phyloP scores from a whole-genome alignment of 2,113 vertebrate species.

The Ahaetulla prasina region DNA sequence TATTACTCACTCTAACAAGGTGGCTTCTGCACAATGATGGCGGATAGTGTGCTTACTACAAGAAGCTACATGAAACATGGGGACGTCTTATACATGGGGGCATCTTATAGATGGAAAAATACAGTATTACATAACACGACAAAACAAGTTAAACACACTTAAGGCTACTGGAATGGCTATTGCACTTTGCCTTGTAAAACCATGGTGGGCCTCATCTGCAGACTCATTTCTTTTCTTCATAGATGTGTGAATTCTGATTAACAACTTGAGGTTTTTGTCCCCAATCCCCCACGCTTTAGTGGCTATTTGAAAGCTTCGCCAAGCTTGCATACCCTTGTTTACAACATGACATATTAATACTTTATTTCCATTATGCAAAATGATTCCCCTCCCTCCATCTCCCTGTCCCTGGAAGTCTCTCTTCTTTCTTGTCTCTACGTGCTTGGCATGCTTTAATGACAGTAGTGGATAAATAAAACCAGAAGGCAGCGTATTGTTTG shows the following conservation, averaged over 20 bases:
- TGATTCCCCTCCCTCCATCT: neutral
- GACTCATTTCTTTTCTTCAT: neutral
- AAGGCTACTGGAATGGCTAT: neutral
- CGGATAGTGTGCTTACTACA: too few relatives aligned
- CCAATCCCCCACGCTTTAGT: neutral
- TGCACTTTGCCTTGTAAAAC: neutral
- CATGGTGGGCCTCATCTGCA: neutral
- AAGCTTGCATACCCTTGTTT: neutral
- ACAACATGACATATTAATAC: conserved; percentile 19
- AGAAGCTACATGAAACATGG: too few relatives aligned
- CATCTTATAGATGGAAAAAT: too few relatives aligned
- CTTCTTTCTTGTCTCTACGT: neutral
- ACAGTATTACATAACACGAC: neutral
- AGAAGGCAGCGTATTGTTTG: conserved; percentile 3
- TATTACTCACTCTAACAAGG: too few relatives aligned
- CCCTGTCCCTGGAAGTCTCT: conserved; percentile 11
- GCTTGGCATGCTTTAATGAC: conserved; percentile 22
- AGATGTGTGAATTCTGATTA: neutral
- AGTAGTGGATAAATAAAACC: conserved; percentile 39
- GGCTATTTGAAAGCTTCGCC: neutral
- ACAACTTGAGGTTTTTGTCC: neutral
- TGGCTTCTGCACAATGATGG: too few relatives aligned
- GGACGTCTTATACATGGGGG: too few relatives aligned
- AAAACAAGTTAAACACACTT: neutral
- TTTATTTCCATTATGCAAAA: conserved; percentile 24